Evolutionary conservation across 2,797 vertebrate genomes (phyloP).

Genomic region (Australoheros facetus): DNA sequence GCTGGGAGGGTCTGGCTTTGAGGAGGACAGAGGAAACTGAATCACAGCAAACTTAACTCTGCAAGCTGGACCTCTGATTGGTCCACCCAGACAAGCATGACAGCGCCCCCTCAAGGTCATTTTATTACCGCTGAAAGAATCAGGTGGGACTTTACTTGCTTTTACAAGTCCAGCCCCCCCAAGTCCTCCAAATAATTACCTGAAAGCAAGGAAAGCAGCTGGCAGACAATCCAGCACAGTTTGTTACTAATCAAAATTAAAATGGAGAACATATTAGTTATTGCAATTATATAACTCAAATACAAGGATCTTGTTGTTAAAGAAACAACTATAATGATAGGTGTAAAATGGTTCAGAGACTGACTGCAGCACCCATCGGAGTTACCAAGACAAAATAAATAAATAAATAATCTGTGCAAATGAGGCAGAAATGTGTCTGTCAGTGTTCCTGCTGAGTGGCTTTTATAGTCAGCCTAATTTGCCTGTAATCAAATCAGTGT

Average conservation of each 20-base stretch:
- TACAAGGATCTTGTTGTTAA: neutral
- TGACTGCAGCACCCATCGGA: neutral
- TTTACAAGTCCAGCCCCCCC: neutral
- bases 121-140: neutral
- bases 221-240: neutral
- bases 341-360: neutral
- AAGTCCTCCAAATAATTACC: neutral
- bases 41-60: neutral
- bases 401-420: neutral
- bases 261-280: neutral
- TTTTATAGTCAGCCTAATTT: neutral
- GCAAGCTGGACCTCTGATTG: neutral
- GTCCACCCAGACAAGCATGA: neutral
- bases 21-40: neutral
- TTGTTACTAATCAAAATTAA: neutral
- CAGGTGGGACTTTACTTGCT: neutral
- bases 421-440: fast-evolving
- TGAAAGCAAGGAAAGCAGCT: neutral
- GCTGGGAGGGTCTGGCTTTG: neutral
- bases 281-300: neutral
- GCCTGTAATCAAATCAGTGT: neutral
- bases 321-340: neutral
- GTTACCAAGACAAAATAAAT: neutral
- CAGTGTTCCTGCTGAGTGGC: neutral
- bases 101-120: neutral